Percentiles rank a stretch among this genome's conserved stretches.
These are phyloP conservation scores for Pteromalus puparum DNA, from an alignment of 1,140 invertebrate genomes.

Conservation along the genomic window DNA sequence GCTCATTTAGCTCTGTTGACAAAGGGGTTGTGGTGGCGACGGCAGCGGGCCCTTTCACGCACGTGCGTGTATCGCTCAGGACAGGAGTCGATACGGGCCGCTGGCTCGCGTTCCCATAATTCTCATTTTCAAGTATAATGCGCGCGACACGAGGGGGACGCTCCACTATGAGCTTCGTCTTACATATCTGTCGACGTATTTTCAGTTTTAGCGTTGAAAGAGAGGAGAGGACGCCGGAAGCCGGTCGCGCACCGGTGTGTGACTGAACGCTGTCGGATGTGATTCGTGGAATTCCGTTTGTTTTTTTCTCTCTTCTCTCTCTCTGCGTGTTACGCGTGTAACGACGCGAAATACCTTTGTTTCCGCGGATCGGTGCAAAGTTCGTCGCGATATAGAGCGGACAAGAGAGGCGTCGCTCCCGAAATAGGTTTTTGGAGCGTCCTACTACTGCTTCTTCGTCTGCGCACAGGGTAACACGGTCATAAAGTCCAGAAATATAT, in stretches of 20 bases:
- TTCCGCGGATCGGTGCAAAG: background rate
- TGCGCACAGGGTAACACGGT: conserved; percentile 43
- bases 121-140: conserved; percentile 48
- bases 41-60: background rate
- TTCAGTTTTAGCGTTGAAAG: background rate
- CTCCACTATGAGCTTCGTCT: background rate
- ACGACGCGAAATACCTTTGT: background rate
- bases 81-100: conserved; percentile 16
- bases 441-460: background rate
- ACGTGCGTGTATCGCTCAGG: background rate
- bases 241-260: background rate
- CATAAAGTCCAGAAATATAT: conserved; percentile 54
- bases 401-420: background rate
- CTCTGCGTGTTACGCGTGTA: background rate
- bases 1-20: too few species aligned
- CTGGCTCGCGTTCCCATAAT: conserved; percentile 44
- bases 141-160: background rate
- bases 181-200: background rate
- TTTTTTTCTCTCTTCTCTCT: background rate
- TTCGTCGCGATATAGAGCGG: background rate
- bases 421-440: conserved; percentile 53
- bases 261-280: background rate
- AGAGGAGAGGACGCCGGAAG: background rate
- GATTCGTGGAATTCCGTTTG: conserved; percentile 6
- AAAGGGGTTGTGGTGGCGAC: too few species aligned